Evolutionary conservation across 2,888 invertebrate genomes (phyloP).

Genomic region (Teinopalpus imperialis): DNA sequence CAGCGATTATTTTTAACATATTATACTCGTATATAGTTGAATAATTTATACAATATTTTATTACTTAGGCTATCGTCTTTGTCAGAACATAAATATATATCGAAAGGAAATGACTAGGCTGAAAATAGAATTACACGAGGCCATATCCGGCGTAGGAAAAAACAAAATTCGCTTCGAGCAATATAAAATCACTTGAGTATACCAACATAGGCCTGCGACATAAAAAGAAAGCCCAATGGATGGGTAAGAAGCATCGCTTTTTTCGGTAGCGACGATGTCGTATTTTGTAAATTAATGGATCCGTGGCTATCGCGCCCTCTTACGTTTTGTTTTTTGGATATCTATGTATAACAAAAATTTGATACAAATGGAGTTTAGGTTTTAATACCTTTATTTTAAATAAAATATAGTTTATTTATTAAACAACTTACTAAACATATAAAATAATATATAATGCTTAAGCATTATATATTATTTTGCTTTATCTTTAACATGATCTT

Average conservation of each 20-base stretch:
- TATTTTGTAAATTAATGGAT: slow-evolving; percentile 17
- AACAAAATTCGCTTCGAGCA: slow-evolving; percentile 29
- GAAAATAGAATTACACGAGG: slow-evolving; percentile 39
- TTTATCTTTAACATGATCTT: too few species aligned
- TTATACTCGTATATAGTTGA: too few species aligned
- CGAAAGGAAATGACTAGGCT: slow-evolving; percentile 19
- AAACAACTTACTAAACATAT: too few species aligned
- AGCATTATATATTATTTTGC: too few species aligned
- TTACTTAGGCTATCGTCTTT: background rate
- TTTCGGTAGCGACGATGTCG: slow-evolving; percentile 4
- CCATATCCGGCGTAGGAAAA: slow-evolving; percentile 33
- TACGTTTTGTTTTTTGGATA: slow-evolving; percentile 3
- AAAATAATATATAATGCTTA: too few species aligned
- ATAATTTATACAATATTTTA: too few species aligned
- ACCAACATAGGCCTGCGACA: background rate
- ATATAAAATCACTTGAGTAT: slow-evolving; percentile 19
- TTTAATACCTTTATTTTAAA: too few species aligned
- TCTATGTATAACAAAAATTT: too few species aligned
- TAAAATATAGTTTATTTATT: too few species aligned
- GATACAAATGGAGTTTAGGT: too few species aligned
- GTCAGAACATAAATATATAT: background rate
- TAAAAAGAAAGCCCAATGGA: slow-evolving; percentile 6
- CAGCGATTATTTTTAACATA: too few species aligned
- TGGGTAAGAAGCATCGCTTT: slow-evolving; percentile 10
- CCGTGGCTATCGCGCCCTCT: slow-evolving; percentile 3